Evolutionary conservation across 2,113 vertebrate genomes (phyloP), one percentile per base, ranked within the genome.

Genomic region (Lepus americanus): DNA sequence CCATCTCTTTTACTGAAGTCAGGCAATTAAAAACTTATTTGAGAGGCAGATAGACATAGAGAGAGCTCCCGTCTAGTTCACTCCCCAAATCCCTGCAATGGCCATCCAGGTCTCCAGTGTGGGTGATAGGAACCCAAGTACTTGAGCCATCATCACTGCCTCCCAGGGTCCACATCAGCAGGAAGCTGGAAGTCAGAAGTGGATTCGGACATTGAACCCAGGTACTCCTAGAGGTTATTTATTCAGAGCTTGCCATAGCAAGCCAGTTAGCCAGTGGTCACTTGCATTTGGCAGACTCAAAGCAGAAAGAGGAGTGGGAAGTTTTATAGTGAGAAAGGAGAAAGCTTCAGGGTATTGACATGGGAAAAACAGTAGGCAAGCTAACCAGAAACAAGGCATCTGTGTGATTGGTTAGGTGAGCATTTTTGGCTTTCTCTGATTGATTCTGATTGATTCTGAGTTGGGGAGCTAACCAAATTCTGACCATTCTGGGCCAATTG

Each of bases 1-100:
- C 5, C n/a, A 72, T 61, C 36, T 94, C 59, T 88, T 78, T 85
- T 84, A 79, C 12, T 76, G 79, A 70, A 92, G 72, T 72, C 74
- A 69, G 88, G 55, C 82, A 3, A 59, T 59, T 59, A 59, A 59
- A 59, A 59, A 59, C 19, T 59, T 44, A 44, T 44, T 19, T 59
- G 55, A 59, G 55, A 59, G 55, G 19, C 55, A 59, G 55, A 59
- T 13, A 59, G 44, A 44, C 44, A 44, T 44, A 44, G 17, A 59
- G 55, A 19, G 14, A 59, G 55, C 55, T 59, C 19, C 55, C 55
- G 4, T 59, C 13, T 59, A 19, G 17, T 59, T 14, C 55, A 59
- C 55, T 59, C 14, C 19, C 55, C 55, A 59, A 59, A 59, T 59
- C 14, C 55, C 55, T 59, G 55, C 55, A 44, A 19, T 59, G 55